Evolutionary conservation across 2,113 vertebrate species (phyloP), one percentile per base, ranked within the genome.

Genomic region (Lasiurus cinereus): DNA sequence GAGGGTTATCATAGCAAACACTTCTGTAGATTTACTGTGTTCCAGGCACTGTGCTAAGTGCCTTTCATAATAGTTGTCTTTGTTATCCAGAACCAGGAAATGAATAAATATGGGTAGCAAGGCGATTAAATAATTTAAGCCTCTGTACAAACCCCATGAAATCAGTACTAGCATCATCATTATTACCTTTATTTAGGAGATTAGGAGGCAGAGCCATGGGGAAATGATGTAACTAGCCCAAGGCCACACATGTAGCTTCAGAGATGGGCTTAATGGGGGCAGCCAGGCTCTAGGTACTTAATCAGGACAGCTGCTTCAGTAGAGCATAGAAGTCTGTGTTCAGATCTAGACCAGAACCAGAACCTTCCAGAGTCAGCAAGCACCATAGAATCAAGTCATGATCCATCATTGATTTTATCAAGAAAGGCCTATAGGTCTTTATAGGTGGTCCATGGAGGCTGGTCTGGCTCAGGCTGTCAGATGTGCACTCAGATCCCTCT

Each of bases 311-410:
- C 74, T 76, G 73, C 43, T 39, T 56, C 50, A 64, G 50, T 7
- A 48, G 79, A 89, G 19, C 84, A 52, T 0, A 48, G 79, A 64
- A 6, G 31, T 39, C 56, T 70, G 43, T 83, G 52, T 46, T 82
- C 74, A 76, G 67, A 43, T 80, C 33, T 80, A 64, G 90, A 78
- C 64, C 56, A 80, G 43, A 74, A 24, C 88, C 24, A 36, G 64
- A 73, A 90, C 46, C 83, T 78, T 95, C 77, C n/a, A 66, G 83
- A 66, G 83, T 62, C 46, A 36, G 46, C 43, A 48, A 80, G 27
- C 62, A 69, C 12, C 52, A 67, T 1, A 64, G 64, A 59, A 52
- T 13, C 69, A 80, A 76, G 22, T 36, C 79, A 33, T 6, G 67
- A 66, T 14, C 72, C 83, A 16, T 56, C 39, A 9, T 19, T 56